Conservation (phyloP, 2,113 vertebrate species). For the Spea multiplicata region DNA sequence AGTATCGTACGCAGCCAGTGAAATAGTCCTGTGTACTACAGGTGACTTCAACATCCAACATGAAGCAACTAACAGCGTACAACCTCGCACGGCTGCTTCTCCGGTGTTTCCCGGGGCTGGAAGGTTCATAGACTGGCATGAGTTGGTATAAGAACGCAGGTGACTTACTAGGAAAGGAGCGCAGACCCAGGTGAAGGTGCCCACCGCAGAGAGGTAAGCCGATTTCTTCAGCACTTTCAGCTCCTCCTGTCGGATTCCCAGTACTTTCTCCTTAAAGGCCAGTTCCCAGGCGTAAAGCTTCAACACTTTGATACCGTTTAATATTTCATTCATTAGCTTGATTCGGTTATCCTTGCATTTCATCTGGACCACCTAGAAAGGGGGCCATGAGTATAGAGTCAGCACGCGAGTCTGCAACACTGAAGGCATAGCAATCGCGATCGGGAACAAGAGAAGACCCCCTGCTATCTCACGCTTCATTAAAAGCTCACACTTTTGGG, state of each 20-base stretch:
- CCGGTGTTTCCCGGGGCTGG: too few species aligned
- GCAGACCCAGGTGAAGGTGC: conserved; percentile 96
- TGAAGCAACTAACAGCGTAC: too few species aligned
- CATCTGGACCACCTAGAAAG: conserved; percentile 89
- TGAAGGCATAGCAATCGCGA: too few species aligned
- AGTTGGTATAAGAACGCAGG: not conserved
- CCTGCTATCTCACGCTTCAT: too few species aligned
- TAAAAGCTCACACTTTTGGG: too few species aligned
- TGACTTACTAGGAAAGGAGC: conserved; percentile 93
- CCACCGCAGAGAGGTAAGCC: conserved; percentile 82
- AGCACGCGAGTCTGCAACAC: not conserved
- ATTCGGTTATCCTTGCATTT: conserved; percentile 94
- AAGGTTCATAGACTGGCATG: not conserved
- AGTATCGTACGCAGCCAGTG: too few species aligned
- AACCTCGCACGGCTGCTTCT: too few species aligned
- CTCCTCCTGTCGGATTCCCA: conserved; percentile 84
- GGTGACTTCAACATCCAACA: not conserved
- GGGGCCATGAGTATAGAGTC: not conserved
- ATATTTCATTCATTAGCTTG: conserved; percentile 97
- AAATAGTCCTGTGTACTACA: not conserved
- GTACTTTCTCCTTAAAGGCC: conserved; percentile 89
- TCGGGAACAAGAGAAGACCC: too few species aligned
- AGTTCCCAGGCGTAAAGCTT: conserved; percentile 98
- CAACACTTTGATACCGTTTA: conserved; percentile 93
- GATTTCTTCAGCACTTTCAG: conserved; percentile 88